Evolutionary conservation across 2,113 vertebrate species (phyloP), one percentile per base, ranked within the genome.

Genomic region (Stegastes partitus): DNA sequence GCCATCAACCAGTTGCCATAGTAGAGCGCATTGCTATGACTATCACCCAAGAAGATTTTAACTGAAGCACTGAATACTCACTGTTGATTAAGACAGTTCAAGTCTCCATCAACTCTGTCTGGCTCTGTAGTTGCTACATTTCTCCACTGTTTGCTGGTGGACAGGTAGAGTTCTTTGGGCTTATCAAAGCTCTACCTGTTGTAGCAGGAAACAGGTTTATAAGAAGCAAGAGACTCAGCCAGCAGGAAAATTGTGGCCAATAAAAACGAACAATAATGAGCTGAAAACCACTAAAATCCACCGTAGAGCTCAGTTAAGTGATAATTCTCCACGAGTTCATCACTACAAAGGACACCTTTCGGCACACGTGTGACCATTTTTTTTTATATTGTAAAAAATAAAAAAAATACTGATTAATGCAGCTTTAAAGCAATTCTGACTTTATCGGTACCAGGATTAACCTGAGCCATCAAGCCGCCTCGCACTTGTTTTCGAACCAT

Each of bases 401-500:
- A 39, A n/a, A n/a, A n/a, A 67, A 49, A 50, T 25, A 55, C 8
- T 28, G 68, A 67, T 42, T 11, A 10, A 14, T 47, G 19, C 25
- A 25, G 37, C 14, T 22, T 64, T 53, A 51, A 58, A 53, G 11
- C 9, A 1, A 5, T 37, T 58, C 47, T 2, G 3, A 22, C 28
- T 74, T 59, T 53, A 22, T 11, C 18, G 8, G 18, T 18, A 28
- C 21, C 37, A 11, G 28, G 4, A 15, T 50, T 21, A 21, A 66
- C 39, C 18, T 25, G 47, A 59, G 22, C 31, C 25, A 21, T 18
- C 15, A 21, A 45, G 62, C 50, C 12, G 34, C 14, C 23, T 18
- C 6, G 50, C 19, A 22, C 57, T 63, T 76, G 14, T 68, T 71
- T 58, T 50, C 26, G 26, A 77, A 15, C 55, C 42, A 72, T 72